Percentiles rank a stretch among this genome's conserved stretches.
Evolutionary conservation across 2,113 vertebrate species (phyloP).

Genomic region (Sebastes fasciatus): DNA sequence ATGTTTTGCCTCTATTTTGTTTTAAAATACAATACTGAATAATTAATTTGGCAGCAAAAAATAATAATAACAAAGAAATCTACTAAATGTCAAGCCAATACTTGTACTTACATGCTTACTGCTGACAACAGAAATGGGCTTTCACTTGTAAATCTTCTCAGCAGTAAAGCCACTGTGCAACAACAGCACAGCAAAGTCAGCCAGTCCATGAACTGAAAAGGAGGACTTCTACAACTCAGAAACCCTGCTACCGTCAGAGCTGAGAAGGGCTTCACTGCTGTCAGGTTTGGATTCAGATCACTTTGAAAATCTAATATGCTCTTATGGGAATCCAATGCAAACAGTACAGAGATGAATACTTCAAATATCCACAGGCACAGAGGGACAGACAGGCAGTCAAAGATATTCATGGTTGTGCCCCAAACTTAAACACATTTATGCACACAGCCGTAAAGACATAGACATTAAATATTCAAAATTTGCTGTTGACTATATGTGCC

Average conservation of each 20-base stretch:
- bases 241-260: slow-evolving; percentile 20
- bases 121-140: background rate
- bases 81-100: background rate
- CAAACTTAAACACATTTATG: slow-evolving; percentile 6
- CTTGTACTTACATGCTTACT: background rate
- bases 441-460: background rate
- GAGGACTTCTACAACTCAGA: slow-evolving; percentile 15
- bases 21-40: slow-evolving; percentile 3
- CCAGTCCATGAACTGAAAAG: slow-evolving; percentile 14
- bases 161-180: background rate
- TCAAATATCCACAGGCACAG: slow-evolving; percentile 46
- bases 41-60: background rate
- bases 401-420: background rate
- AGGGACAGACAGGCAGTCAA: slow-evolving; percentile 32
- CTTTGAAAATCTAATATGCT: slow-evolving; percentile 60
- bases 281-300: slow-evolving; percentile 44
- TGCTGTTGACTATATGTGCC: background rate
- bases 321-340: slow-evolving; percentile 62
- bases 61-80: background rate
- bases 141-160: slow-evolving; percentile 1
- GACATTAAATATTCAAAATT: background rate
- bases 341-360: slow-evolving; percentile 48
- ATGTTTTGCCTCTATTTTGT: background rate
- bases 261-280: slow-evolving; percentile 35
- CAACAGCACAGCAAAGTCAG: background rate